Evolutionary conservation across 2,797 vertebrate genomes (phyloP), one percentile per base, ranked within the genome.

Genomic region (Lemur catta): DNA sequence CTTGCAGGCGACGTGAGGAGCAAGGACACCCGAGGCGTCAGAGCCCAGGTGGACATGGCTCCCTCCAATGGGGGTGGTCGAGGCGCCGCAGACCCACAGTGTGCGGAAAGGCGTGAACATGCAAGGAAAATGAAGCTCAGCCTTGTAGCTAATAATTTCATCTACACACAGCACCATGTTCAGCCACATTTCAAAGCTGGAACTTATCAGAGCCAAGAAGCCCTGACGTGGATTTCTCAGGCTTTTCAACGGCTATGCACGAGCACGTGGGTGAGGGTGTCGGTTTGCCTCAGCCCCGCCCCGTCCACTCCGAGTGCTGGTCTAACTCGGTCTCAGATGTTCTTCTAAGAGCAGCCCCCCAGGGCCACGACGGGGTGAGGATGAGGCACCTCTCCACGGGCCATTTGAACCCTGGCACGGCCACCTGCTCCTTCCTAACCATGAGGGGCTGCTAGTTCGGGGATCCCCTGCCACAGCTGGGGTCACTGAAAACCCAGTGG

Each of bases 201-300:
- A 38, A 65, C 28, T 38, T 4, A 30, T 2, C 13, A 2, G 50
- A 59, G 69, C 52, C 61, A 7, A 59, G 79, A 43, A 20, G 38
- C 1, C 41, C 4, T 7, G 2, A 35, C 1, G 1, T 11, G 30
- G 14, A 13, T 33, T 61, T 59, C 86, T 75, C 26, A 1, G 22
- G 30, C 24, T 35, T 43, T 50, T 22, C 2, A 4, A 28, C 0
- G 50, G 55, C 0, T 28, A 22, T 4, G 14, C 4, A 2, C 3
- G 24, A 52, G 67, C 17, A 17, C 3, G 43, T 9, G 52, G 20
- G 6, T 63, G 18, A n/a, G 59, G 38, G 28, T 43, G 81, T 10
- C 2, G 38, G 67, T 28, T 22, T 15, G 15, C 57, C 41, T 4
- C 1, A 35, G 63, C 35, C 11, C 46, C 1, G 11, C 7, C 17